Evolutionary conservation across 1,140 invertebrate species (phyloP), one percentile per base, ranked within the genome.

Genomic region (Danaus plexippus): DNA sequence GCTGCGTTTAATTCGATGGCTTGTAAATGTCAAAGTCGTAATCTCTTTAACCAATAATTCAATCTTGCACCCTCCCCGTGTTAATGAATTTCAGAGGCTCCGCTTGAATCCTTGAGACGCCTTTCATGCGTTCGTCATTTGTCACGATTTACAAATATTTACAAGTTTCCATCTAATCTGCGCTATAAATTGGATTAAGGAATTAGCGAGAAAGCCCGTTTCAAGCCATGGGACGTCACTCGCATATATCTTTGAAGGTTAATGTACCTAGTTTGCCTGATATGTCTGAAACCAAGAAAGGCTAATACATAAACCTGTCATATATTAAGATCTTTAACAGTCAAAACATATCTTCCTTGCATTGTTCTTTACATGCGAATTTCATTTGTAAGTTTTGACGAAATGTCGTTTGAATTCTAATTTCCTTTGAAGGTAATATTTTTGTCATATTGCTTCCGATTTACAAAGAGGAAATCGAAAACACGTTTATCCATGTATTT

Each of bases 111-210:
- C 22, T 32, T 32, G 22, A 32, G 22, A 32, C 22, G 22, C 22
- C 22, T 32, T 32, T 32, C 46, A 61, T 49, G 54, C 63, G 54
- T 50, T 60, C 52, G 56, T 67, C 55, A 67, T 51, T 54, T 49
- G 51, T 68, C 62, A 9, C 15, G 64, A 53, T 56, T 70, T 57
- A 67, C 75, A 75, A 74, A 78, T 78, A 78, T 78, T 78, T 76
- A 61, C 67, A 57, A 58, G 43, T 45, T 49, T 52, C n/a, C 71
- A 55, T 47, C 12, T 73, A 71, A 75, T 73, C 54, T 42, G 64
- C 62, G 15, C 11, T 43, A 40, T 48, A 57, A 57, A 40, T 15
- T 13, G 32, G 55, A 64, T 73, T 73, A 72, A 57, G 57, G 75
- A 54, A 73, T 75, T 75, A 77, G 11, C 54, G 52, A 61, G 66